Evolutionary conservation across 2,888 invertebrate genomes (phyloP).

Genomic region (Polydrusus tereticollis): DNA sequence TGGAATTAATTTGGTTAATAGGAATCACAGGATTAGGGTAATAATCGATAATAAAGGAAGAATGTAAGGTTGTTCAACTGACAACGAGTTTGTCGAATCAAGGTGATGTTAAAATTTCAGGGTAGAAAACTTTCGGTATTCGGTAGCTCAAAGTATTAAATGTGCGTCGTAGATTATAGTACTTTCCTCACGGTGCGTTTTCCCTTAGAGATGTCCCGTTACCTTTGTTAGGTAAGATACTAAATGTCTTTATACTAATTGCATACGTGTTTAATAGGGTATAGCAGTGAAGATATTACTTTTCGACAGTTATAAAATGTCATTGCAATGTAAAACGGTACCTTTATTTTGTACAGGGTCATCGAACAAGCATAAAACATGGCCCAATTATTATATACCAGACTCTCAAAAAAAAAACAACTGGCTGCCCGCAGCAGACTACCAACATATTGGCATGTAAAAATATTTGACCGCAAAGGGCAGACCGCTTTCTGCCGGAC

Average conservation of each 20-base stretch:
- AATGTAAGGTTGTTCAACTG: constrained; percentile 4
- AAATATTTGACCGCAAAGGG: too few relatives aligned
- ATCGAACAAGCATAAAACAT: too few relatives aligned
- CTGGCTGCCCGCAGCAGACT: too few relatives aligned
- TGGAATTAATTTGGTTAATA: not conserved
- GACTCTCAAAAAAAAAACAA: too few relatives aligned
- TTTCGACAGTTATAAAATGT: constrained; percentile 4
- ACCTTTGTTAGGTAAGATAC: constrained; percentile 17
- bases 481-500: too few relatives aligned
- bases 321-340: too few relatives aligned
- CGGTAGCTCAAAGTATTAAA: constrained; percentile 20
- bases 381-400: too few relatives aligned
- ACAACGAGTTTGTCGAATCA: not conserved
- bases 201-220: not conserved
- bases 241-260: constrained; percentile 21
- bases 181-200: constrained; percentile 1
- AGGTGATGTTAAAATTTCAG: constrained; percentile 25
- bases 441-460: too few relatives aligned
- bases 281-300: not conserved
- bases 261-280: constrained; percentile 2
- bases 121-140: constrained; percentile 24
- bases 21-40: constrained; percentile 3
- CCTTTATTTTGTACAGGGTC: too few relatives aligned
- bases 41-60: constrained; percentile 12
- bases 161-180: constrained; percentile 13